Base-by-base conservation (phyloP, 2,113 vertebrate species). In the Microcebus tavaratra region DNA sequence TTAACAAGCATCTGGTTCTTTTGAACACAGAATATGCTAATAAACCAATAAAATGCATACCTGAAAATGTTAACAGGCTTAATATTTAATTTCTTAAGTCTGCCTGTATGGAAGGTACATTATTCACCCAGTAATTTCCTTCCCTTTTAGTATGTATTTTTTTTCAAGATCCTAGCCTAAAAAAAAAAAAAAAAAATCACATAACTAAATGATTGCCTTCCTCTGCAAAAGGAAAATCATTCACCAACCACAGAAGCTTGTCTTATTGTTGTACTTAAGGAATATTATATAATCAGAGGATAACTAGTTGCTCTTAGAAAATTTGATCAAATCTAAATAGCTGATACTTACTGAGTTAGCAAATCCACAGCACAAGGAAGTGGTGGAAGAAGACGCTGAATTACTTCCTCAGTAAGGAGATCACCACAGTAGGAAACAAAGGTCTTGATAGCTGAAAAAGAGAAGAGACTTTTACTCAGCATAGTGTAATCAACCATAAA, bases 391-490 rank as follows among this genome's bases (percentile, higher is more conserved):
- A 99, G 98, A n/a, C 97, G 98, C 85, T 98, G 97, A 97, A 99
- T 98, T 94, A 99, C 98, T 98, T 99, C 99, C 94, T 99, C 99
- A 1, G 99, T 99, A 94, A 99, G 98, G 18, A 99, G 99, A 95
- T 99, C 99, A 80, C 98, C 98, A 97, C 99, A 99, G 98, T 99
- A 98, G 23, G 98, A 98, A 97, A 99, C 98, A 97, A 99, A 99
- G 97, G 98, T 99, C 98, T 98, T 99, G 97, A 99, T 97, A 75
- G 99, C 99, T 99, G 98, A 53, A 97, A 97, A 81, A 94, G 17
- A 97, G 76, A 98, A 91, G 25, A 72, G 63, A 98, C 88, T 96
- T 95, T 79, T 94, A 97, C 27, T 97, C 55, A 95, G 34, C 48
- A 94, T 25, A 61, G 13, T 83, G 61, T 72, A 95, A 88, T 36